Conservation (phyloP, 1,140 invertebrate species). For the Rhopalosiphum maidis region DNA sequence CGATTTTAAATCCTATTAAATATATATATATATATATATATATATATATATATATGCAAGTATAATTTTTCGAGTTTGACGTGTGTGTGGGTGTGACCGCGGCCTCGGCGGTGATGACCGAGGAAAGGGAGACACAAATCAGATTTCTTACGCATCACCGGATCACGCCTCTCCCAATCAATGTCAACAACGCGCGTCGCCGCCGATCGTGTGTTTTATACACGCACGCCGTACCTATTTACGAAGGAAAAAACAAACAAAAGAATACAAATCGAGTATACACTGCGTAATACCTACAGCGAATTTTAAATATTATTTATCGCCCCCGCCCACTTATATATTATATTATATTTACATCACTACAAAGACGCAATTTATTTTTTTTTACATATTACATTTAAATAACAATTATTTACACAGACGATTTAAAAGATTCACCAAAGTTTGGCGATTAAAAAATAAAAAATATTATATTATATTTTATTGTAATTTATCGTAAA, state of each 20-base stretch:
- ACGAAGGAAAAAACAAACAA: conserved; percentile 27
- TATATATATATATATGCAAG: not conserved
- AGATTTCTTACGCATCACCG: conserved; percentile 57
- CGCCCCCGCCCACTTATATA: not conserved
- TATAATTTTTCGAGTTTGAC: conserved; percentile 38
- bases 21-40: not conserved
- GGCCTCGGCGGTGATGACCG: conserved; percentile 35
- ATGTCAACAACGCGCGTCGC: conserved; percentile 54
- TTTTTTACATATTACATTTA: not conserved
- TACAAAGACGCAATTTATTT: not conserved
- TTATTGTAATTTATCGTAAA: not conserved
- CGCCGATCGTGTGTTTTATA: conserved; percentile 47
- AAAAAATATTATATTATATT: not conserved
- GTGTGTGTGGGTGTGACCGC: conserved; percentile 52
- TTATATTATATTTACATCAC: not conserved
- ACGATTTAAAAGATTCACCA: not conserved
- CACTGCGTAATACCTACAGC: not conserved
- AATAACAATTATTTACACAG: not conserved
- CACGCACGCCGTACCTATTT: conserved; percentile 26
- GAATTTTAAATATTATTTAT: not conserved
- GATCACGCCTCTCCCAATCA: conserved; percentile 53
- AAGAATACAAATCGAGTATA: not conserved
- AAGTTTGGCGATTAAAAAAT: not conserved
- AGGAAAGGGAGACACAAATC: conserved; percentile 56
- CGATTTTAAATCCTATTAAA: conserved; percentile 9